Conservation (phyloP, 2,113 vertebrate species). For the Microcebus tavaratra region DNA sequence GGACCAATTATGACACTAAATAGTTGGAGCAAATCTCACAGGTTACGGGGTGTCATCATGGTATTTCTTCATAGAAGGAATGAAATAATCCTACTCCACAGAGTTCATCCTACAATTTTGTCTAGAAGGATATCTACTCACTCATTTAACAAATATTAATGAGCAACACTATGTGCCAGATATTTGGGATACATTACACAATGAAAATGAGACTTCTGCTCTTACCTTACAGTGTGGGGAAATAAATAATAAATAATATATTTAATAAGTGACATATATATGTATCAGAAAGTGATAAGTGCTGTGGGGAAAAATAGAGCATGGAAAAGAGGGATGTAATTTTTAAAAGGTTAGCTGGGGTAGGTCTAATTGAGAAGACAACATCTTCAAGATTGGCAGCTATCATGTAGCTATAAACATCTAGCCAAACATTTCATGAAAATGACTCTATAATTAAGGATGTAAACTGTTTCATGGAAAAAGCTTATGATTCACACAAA, state of each 20-base stretch:
- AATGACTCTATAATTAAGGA: conserved; percentile 43
- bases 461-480: conserved; percentile 31
- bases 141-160: neutral
- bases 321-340: neutral
- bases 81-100: neutral
- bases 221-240: neutral
- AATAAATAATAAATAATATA: neutral
- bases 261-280: neutral
- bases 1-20: neutral
- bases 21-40: neutral
- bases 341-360: neutral
- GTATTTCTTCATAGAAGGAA: neutral
- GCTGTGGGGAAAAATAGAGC: neutral
- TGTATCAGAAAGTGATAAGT: neutral
- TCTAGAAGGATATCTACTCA: neutral
- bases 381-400: neutral
- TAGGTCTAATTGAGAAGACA: neutral
- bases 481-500: conserved; percentile 2
- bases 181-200: neutral
- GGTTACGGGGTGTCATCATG: neutral
- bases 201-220: neutral
- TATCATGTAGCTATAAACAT: neutral
- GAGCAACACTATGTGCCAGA: neutral
- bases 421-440: neutral
- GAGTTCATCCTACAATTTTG: neutral